phyloP scores from a whole-genome alignment of 2,888 invertebrate species.

The Sesia bembeciformis region DNA sequence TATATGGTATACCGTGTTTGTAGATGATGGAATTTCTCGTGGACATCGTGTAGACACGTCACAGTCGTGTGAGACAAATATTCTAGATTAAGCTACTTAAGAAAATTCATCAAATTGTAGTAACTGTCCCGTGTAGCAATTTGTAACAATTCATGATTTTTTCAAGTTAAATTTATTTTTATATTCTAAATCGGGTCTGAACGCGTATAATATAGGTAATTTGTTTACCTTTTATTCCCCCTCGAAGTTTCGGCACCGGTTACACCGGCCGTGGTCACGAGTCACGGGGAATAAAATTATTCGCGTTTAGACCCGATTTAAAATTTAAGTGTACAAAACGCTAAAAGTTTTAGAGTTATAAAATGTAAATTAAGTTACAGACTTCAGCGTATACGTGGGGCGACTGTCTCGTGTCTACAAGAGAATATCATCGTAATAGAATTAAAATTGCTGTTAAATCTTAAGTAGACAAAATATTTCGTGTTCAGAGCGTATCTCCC shows the following conservation, averaged over 20 bases:
- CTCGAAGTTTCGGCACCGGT: too few species aligned
- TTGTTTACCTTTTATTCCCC: too few species aligned
- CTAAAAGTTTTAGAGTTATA: not conserved
- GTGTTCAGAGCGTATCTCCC: slow-evolving; percentile 60
- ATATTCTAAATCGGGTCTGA: too few species aligned
- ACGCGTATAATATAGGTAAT: too few species aligned
- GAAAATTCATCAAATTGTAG: too few species aligned
- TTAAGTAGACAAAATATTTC: slow-evolving; percentile 43
- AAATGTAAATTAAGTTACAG: not conserved
- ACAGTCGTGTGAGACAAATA: not conserved
- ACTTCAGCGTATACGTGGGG: not conserved
- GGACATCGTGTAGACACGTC: slow-evolving; percentile 25
- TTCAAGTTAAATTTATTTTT: too few species aligned
- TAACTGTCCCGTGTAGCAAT: too few species aligned
- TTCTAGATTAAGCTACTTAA: too few species aligned
- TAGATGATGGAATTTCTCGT: not conserved
- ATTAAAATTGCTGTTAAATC: slow-evolving; percentile 36
- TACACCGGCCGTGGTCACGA: too few species aligned
- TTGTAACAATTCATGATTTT: too few species aligned
- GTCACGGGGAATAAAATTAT: too few species aligned
- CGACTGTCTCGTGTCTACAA: not conserved
- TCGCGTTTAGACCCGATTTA: too few species aligned
- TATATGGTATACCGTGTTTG: slow-evolving; percentile 38
- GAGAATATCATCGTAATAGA: not conserved
- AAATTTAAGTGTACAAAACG: not conserved